A percentile compares a stretch with the other conserved stretches of the same genome.
Conservation (phyloP, 2,797 vertebrate species). For the Onychomys leucogaster region DNA sequence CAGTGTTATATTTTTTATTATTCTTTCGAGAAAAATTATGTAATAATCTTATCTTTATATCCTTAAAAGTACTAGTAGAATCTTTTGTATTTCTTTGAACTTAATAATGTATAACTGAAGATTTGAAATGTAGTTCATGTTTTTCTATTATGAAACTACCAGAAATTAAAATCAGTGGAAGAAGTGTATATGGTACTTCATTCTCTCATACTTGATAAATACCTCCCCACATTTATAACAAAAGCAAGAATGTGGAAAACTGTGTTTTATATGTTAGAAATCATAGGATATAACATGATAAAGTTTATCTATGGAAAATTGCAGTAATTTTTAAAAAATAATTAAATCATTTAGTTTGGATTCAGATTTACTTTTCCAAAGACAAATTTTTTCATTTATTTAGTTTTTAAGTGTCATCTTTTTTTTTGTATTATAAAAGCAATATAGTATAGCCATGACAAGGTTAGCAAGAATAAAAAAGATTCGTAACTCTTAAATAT, state of each 20-base stretch:
- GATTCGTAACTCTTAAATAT: not conserved
- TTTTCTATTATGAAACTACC: conserved; percentile 44
- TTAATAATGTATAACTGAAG: not conserved
- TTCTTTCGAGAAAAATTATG: not conserved
- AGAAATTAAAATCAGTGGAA: conserved; percentile 51
- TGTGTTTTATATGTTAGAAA: conserved; percentile 12
- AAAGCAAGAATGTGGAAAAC: not conserved
- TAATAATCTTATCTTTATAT: not conserved
- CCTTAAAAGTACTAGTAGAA: conserved; percentile 34
- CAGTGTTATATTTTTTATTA: conserved; percentile 14
- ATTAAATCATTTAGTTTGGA: not conserved
- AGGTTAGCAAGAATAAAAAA: not conserved
- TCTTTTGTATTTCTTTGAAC: conserved; percentile 39
- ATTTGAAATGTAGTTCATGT: conserved; percentile 48
- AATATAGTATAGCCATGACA: not conserved
- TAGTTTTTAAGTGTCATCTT: not conserved
- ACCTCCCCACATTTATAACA: not conserved
- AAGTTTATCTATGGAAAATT: conserved; percentile 51
- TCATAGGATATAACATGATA: not conserved
- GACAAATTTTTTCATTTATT: not conserved
- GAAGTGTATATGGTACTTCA: conserved; percentile 10
- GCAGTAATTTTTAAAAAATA: conserved; percentile 18
- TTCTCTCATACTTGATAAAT: not conserved
- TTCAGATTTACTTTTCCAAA: not conserved
- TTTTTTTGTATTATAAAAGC: not conserved